phyloP scores from a whole-genome alignment of 1,140 invertebrate species.

The Hormaphis cornu region DNA sequence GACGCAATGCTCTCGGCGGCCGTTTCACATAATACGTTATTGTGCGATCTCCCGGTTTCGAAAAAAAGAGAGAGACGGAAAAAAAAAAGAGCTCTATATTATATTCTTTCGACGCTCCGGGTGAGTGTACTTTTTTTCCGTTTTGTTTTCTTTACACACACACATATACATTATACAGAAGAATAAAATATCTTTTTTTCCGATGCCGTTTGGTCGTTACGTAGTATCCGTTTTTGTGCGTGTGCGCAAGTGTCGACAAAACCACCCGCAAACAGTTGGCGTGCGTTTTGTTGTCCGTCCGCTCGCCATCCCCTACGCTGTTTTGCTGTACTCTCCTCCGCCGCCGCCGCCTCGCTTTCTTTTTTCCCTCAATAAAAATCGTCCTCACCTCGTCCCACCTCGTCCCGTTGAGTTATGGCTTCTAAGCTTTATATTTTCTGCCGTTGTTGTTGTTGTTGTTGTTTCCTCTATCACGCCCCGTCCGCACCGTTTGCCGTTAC shows the following conservation, averaged over 20 bases:
- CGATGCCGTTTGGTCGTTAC: not conserved
- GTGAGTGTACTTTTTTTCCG: too few relatives aligned
- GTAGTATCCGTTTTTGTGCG: too few relatives aligned
- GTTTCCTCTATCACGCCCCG: not conserved
- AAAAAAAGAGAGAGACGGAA: not conserved
- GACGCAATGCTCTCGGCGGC: not conserved
- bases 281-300: not conserved
- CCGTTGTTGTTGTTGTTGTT: too few relatives aligned
- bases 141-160: not conserved
- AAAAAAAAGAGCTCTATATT: too few relatives aligned
- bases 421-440: conserved; percentile 1
- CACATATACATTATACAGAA: not conserved
- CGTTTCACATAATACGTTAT: not conserved
- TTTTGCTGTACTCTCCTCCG: not conserved
- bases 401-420: conserved; percentile 19
- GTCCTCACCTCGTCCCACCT: too few relatives aligned
- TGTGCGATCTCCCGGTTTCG: not conserved
- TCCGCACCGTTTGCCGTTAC: not conserved
- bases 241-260: not conserved
- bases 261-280: not conserved
- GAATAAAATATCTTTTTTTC: conserved; percentile 17
- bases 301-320: not conserved
- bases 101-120: too few relatives aligned
- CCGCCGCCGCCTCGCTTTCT: not conserved
- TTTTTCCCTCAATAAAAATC: conserved; percentile 26